These are phyloP conservation scores for Acrocephalus scirpaceus DNA, from an alignment of 2,797 vertebrate species.

Conservation along the genomic window DNA sequence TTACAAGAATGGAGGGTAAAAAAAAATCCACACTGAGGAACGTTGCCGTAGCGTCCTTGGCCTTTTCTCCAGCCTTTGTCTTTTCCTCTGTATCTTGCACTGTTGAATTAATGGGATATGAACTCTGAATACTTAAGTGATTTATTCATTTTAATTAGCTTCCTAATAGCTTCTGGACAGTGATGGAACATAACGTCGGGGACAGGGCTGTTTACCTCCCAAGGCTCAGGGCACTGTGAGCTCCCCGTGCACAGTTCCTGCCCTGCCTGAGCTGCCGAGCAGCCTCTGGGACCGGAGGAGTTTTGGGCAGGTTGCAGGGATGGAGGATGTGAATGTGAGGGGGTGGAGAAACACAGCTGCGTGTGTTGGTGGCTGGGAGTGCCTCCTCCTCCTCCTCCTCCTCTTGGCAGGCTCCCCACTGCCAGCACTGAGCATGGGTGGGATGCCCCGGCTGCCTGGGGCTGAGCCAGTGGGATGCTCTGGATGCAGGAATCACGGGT, in stretches of 20 bases:
- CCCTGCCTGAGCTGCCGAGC: neutral
- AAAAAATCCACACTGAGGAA: neutral
- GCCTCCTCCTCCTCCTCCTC: neutral
- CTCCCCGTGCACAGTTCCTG: neutral
- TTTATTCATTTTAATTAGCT: slow-evolving; percentile 69
- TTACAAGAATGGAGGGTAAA: neutral
- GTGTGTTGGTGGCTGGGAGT: neutral
- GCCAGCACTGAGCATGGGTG: fast-evolving
- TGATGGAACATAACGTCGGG: neutral
- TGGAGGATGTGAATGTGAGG: neutral
- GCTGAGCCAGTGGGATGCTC: neutral
- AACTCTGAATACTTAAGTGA: slow-evolving; percentile 58
- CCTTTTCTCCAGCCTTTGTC: slow-evolving; percentile 62
- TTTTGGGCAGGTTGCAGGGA: neutral
- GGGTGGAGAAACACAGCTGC: neutral
- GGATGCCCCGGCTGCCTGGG: neutral
- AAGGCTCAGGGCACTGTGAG: neutral
- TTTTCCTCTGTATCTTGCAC: neutral
- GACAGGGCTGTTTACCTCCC: slow-evolving; percentile 9
- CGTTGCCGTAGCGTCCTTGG: neutral
- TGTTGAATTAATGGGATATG: slow-evolving; percentile 62
- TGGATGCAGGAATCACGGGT: neutral
- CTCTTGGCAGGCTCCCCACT: neutral
- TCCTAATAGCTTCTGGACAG: slow-evolving; percentile 60
- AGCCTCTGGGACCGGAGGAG: neutral